Evolutionary conservation across 2,888 invertebrate genomes (phyloP).

Genomic region (Coelinius sp.): DNA sequence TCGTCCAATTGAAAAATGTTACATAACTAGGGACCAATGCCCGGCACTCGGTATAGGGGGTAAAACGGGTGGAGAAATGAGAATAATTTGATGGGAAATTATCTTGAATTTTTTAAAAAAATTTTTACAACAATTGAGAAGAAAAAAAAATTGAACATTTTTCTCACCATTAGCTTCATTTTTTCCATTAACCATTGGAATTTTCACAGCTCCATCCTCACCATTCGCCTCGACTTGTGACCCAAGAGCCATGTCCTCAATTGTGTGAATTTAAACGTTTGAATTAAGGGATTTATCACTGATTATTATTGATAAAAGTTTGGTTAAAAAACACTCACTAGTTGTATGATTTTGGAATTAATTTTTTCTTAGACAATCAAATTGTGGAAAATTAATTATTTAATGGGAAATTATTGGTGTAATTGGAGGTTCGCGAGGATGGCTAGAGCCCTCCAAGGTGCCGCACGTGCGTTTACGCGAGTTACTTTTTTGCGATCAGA

Average conservation of each 20-base stretch:
- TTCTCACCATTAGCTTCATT: conserved; percentile 40
- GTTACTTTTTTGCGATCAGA: background rate
- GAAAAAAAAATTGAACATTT: no score
- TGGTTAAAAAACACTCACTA: background rate
- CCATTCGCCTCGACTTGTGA: conserved; percentile 67
- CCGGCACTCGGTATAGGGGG: conserved; percentile 13
- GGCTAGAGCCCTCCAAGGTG: conserved; percentile 19
- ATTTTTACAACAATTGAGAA: background rate
- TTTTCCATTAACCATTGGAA: conserved; percentile 61
- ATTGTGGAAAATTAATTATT: background rate
- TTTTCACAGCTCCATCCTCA: conserved; percentile 64
- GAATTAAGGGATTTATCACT: background rate
- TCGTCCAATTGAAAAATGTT: conserved; percentile 34
- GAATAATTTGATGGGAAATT: background rate
- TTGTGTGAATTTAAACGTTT: background rate
- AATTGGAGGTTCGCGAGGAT: conserved; percentile 35
- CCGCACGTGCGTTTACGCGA: conserved; percentile 24
- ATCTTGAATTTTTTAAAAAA: background rate
- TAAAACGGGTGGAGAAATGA: background rate
- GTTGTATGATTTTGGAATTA: background rate
- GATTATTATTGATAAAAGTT: background rate
- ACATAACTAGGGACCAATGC: conserved; percentile 36
- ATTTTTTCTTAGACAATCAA: background rate
- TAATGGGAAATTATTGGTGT: background rate
- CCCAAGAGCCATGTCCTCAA: conserved; percentile 66